Evolutionary conservation across 2,888 invertebrate species (phyloP), one percentile per base, ranked within the genome.

Genomic region (Ganaspis brasiliensis): DNA sequence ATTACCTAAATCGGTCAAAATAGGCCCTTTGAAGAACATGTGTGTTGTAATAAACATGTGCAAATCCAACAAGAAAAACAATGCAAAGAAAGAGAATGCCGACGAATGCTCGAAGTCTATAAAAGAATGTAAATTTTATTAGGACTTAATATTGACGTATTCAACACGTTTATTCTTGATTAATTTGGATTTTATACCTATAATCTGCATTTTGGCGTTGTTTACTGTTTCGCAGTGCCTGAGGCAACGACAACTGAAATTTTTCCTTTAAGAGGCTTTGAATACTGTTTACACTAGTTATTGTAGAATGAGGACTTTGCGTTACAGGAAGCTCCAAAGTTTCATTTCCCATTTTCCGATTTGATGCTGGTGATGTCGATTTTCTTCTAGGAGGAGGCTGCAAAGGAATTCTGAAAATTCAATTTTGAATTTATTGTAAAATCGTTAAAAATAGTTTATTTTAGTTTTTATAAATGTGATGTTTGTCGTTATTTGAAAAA

Each of bases 221-320:
- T 73, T 89, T 90, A 59, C 80, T 91, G 75, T 85, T 91, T 3
- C 91, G 85, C 21, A 91, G 75, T 3, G 89, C 91, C 67, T 91
- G 90, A 3, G 91, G 91, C 77, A 91, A 87, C 0, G 91, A 88
- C 56, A 91, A 95, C 93, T 97, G 96, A 84, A 97, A 93, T 92
- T 97, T 97, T 89, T 97, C 97, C 86, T 95, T 95, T 14, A 97
- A 92, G 73, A 97, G 92, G 89, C 97, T 97, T 77, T 97, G 96
- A 82, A 97, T 93, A 0, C 97, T 97, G 92, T 97, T 97, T 84
- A 97, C 94, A 61, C 96, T 97, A 0, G 97, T 97, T 85, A 97
- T 95, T 6, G 97, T 97, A 86, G 96, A 95, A 82, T 94, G 95
- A 0, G 95, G 95, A 1, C 95, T 95, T 77, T 95, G 94, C 21